Evolutionary conservation across 2,888 invertebrate species (phyloP), one percentile per base, ranked within the genome.

Genomic region (Notodonta ziczac): DNA sequence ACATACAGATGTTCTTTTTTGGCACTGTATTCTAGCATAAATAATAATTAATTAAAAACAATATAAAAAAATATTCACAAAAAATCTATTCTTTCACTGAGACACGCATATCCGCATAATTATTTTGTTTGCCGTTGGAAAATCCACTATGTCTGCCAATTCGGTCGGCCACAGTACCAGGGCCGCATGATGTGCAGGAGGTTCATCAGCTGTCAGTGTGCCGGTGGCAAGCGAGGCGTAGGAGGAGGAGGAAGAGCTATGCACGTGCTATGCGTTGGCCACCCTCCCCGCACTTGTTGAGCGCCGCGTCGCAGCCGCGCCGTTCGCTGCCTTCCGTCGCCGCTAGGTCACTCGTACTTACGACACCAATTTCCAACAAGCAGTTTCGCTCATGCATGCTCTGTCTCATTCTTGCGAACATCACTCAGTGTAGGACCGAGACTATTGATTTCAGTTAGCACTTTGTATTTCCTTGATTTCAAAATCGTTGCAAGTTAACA

Each of bases 61-160:
- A n/a, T 46, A 0, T 13, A 9, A 46, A 46, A 4, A 46, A 13
- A 12, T 0, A 8, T 50, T 9, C 14, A 5, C 0, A 16, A 50
- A 50, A 16, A 50, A 50, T 14, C 10, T 50, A 9, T 50, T 50
- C 16, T 16, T 2, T 50, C 50, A 16, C 16, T 10, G 51, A 63
- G 54, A 57, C 70, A 60, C 58, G 67, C 16, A 59, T 65, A 66
- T 67, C 66, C 70, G 64, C 70, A 63, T 71, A 74, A 78, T 80
- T 24, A 75, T 80, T 80, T 80, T 77, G 74, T 79, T 78, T 73
- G 68, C 58, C 58, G 60, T 59, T 69, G 75, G 76, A 77, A 76
- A 84, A 85, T 86, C 85, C 86, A 89, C 86, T 87, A 89, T 90
- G 91, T 91, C 91, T 90, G 91, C 90, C 90, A 91, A 90, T 90